A percentile compares a stretch with the other conserved stretches of the same genome.
phyloP scores from a whole-genome alignment of 2,888 invertebrate genomes.

The Dorcus hopei region DNA sequence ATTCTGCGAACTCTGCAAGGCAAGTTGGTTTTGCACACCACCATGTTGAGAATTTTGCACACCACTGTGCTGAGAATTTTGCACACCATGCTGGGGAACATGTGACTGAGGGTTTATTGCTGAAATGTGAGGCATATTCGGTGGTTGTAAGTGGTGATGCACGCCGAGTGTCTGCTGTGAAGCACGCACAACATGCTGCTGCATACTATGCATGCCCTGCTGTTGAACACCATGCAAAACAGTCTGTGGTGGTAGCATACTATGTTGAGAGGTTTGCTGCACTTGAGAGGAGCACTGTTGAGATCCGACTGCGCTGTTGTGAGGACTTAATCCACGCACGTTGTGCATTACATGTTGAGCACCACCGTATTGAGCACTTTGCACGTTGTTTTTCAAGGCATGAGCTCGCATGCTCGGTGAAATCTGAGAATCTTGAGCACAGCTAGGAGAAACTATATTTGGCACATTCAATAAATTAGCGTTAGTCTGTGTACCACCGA shows the following conservation, averaged over 20 bases:
- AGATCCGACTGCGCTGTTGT: neutral
- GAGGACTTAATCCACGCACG: no score
- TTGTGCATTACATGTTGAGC: no score
- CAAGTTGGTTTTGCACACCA: neutral
- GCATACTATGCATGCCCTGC: no score
- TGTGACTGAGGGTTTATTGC: neutral
- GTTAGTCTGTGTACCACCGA: neutral
- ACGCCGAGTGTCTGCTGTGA: neutral
- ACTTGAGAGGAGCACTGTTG: neutral
- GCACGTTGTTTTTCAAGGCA: no score
- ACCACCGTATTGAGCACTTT: no score
- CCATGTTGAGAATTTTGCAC: neutral
- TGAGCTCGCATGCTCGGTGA: neutral
- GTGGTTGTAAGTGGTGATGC: neutral
- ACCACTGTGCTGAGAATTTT: neutral
- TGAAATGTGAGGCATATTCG: neutral
- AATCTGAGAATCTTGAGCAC: no score
- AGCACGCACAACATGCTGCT: no score
- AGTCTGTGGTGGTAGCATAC: no score
- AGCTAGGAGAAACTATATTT: no score
- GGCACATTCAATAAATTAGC: no score
- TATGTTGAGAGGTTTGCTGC: no score
- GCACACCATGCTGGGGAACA: neutral
- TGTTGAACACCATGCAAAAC: no score
- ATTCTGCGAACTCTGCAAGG: slow-evolving; percentile 2